Evolutionary conservation across 2,113 vertebrate species (phyloP), one percentile per base, ranked within the genome.

Genomic region (Delphinapterus leucas): DNA sequence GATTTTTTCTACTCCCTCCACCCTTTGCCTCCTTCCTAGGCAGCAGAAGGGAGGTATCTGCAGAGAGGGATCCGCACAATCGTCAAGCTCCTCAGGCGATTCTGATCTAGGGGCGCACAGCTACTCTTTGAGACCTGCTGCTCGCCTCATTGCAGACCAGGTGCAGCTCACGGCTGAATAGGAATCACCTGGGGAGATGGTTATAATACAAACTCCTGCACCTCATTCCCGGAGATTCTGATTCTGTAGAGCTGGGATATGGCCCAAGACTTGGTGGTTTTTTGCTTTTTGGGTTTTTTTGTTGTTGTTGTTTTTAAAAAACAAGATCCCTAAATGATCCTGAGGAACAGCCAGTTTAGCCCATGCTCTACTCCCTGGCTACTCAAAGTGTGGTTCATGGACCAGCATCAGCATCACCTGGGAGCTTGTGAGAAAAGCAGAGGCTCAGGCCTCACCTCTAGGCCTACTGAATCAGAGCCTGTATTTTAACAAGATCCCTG

Each of bases 191-290:
- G 58, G 92, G 89, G 93, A 96, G 95, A 83, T 83, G 79, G 92
- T 92, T 97, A 97, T 97, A 95, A 97, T 93, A 97, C 97, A 95
- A 97, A 90, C 44, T 79, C 89, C 82, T 76, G 86, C 55, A 86
- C 92, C 70, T 96, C 58, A 89, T 95, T 95, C 97, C 96, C 25
- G 38, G 92, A 92, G 97, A 87, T 96, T 95, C 68, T 85, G 95
- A 92, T 90, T 96, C 74, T 96, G 96, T 70, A 70, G 89, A 49
- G 61, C 63, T 86, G 82, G 97, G 89, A 97, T 92, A 28, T 3
- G 36, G n/a, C 68, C 96, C 79, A 97, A 97, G 67, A 77, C 49
- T 87, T 81, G 18, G 17, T 55, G 33, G 26, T 2, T 9, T 49
- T 68, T 71, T 93, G 33, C 38, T 41, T 77, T 53, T 81, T n/a